Evolutionary conservation across 2,113 vertebrate genomes (phyloP).

Genomic region (Alectura lathami): DNA sequence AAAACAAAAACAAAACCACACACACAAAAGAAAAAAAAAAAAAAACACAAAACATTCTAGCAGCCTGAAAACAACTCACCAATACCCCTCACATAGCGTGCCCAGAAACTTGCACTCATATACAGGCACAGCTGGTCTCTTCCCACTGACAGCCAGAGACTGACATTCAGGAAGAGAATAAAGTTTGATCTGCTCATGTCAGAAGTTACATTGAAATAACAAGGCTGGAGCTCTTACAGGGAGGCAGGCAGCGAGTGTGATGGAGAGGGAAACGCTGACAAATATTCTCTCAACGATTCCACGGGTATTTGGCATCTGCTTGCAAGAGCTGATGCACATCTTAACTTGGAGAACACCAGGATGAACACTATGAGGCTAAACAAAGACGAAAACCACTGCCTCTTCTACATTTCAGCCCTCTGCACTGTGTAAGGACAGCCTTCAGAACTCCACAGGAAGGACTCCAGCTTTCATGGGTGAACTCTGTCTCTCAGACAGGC

Average conservation of each 20-base stretch:
- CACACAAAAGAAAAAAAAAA: neutral
- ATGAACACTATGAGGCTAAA: neutral
- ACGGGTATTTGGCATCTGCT: neutral
- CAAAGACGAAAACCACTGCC: fast-evolving
- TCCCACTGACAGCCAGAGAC: slow-evolving; percentile 37
- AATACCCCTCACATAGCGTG: neutral
- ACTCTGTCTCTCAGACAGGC: no score
- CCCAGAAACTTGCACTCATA: slow-evolving; percentile 42
- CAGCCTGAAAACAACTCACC: slow-evolving; percentile 63
- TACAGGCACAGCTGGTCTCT: slow-evolving; percentile 31
- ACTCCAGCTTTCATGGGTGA: neutral
- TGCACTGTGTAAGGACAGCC: neutral
- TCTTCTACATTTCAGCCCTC: neutral
- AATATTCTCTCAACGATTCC: neutral
- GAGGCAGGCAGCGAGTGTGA: neutral
- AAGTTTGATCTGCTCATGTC: slow-evolving; percentile 68
- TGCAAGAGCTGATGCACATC: neutral
- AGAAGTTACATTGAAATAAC: slow-evolving; percentile 71
- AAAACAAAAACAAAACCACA: neutral
- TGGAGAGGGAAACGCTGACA: neutral
- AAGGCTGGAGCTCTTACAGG: neutral
- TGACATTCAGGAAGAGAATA: slow-evolving; percentile 37
- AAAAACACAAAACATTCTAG: slow-evolving; percentile 61
- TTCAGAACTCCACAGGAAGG: neutral
- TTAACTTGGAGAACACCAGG: neutral